Evolutionary conservation across 2,888 invertebrate genomes (phyloP).

Genomic region (Cheilosia pagana): DNA sequence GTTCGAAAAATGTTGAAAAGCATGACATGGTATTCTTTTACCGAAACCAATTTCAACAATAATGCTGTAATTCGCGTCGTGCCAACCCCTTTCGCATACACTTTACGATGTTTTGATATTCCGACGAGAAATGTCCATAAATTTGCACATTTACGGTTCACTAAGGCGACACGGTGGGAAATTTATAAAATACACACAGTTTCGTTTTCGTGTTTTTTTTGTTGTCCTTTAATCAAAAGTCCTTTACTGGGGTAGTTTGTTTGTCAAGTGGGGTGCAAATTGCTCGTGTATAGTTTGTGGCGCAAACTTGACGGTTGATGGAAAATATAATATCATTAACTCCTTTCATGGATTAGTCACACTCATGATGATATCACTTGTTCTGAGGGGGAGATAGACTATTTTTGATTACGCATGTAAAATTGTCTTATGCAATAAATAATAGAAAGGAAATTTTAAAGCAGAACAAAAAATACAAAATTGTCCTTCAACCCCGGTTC

Average conservation of each 20-base stretch:
- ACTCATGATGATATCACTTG: constrained; percentile 34
- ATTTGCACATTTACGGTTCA: constrained; percentile 52
- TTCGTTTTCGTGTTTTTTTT: background rate
- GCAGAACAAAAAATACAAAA: background rate
- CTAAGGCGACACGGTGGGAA: constrained; percentile 37
- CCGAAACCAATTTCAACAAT: constrained; percentile 58
- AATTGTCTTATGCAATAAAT: constrained; percentile 39
- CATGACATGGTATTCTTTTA: constrained; percentile 49
- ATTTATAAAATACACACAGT: constrained; percentile 40
- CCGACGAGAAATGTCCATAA: constrained; percentile 22
- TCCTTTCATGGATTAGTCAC: constrained; percentile 68
- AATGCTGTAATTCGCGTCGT: constrained; percentile 32
- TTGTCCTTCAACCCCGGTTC: background rate
- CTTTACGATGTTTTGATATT: constrained; percentile 42
- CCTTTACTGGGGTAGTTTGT: constrained; percentile 19
- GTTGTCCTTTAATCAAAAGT: background rate
- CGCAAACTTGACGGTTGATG: constrained; percentile 25
- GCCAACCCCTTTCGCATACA: constrained; percentile 52
- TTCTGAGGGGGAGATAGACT: constrained; percentile 3
- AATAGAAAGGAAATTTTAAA: background rate
- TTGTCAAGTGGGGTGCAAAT: constrained; percentile 9
- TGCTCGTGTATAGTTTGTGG: constrained; percentile 13
- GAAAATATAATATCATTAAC: constrained; percentile 58
- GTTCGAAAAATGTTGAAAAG: constrained; percentile 47
- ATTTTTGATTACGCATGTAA: constrained; percentile 39